Conservation (phyloP, 2,797 vertebrate genomes). For the Cuniculus paca region DNA sequence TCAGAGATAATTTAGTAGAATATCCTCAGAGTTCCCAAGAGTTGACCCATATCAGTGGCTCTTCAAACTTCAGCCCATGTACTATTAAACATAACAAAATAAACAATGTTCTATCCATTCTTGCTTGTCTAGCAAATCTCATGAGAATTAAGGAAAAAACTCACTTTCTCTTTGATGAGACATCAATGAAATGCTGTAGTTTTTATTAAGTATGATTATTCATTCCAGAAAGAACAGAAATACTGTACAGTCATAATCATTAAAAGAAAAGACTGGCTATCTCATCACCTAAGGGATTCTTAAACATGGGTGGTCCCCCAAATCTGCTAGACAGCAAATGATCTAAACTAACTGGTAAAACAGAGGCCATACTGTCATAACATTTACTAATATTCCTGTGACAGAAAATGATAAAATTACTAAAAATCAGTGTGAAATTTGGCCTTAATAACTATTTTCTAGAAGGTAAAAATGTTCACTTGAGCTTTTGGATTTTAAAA, state of each 20-base stretch:
- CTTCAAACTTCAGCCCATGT: conserved; percentile 24
- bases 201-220: conserved; percentile 59
- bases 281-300: neutral
- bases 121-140: neutral
- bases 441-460: neutral
- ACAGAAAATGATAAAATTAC: conserved; percentile 48
- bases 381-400: neutral
- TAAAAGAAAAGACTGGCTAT: conserved; percentile 44
- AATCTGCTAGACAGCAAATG: conserved; percentile 42
- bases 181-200: neutral
- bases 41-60: neutral
- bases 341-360: neutral
- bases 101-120: neutral
- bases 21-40: conserved; percentile 30
- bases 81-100: conserved; percentile 57
- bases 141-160: conserved; percentile 34
- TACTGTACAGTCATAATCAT: neutral
- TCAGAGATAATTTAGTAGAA: conserved; percentile 54
- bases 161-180: conserved; percentile 13
- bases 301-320: neutral
- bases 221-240: conserved; percentile 32
- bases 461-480: neutral
- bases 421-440: neutral
- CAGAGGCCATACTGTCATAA: neutral
- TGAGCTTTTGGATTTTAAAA: conserved; percentile 33